Evolutionary conservation across 2,888 invertebrate genomes (phyloP).

Genomic region (Cerastoderma edule): DNA sequence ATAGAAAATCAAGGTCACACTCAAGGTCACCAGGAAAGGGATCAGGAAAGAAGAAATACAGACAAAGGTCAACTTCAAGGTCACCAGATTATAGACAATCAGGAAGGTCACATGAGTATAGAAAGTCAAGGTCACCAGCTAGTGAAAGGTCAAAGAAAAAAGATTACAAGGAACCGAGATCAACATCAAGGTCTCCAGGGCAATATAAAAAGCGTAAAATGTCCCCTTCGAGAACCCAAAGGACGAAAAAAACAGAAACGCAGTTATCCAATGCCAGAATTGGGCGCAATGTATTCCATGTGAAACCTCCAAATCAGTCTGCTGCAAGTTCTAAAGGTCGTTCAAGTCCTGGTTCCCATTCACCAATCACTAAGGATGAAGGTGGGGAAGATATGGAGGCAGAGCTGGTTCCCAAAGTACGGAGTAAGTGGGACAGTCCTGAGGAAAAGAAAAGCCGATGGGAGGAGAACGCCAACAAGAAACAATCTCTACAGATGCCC

Average conservation of each 20-base stretch:
- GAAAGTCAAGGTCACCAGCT: conserved; percentile 35
- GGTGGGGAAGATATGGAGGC: neutral
- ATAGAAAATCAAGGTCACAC: too few relatives aligned
- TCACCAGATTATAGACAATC: conserved; percentile 23
- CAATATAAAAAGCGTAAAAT: too few relatives aligned
- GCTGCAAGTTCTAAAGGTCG: too few relatives aligned
- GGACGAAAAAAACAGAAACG: too few relatives aligned
- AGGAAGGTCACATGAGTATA: conserved; percentile 9
- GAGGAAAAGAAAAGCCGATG: conserved; percentile 54
- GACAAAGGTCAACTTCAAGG: conserved; percentile 4
- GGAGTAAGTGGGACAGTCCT: conserved; percentile 60
- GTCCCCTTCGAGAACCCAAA: too few relatives aligned
- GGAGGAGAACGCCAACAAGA: conserved; percentile 23
- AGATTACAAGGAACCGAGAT: too few relatives aligned
- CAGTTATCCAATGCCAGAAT: too few relatives aligned
- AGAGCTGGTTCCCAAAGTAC: conserved; percentile 30
- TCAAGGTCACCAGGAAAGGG: neutral
- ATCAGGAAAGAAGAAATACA: neutral
- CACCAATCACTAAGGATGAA: too few relatives aligned
- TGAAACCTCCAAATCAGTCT: too few relatives aligned
- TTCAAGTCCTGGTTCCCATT: too few relatives aligned
- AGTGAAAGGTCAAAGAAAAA: conserved; percentile 5
- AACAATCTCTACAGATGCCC: conserved; percentile 22
- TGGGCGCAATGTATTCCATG: too few relatives aligned
- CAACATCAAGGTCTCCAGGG: too few relatives aligned